Conservation (phyloP, 1,140 invertebrate genomes). For the Physella acuta region DNA sequence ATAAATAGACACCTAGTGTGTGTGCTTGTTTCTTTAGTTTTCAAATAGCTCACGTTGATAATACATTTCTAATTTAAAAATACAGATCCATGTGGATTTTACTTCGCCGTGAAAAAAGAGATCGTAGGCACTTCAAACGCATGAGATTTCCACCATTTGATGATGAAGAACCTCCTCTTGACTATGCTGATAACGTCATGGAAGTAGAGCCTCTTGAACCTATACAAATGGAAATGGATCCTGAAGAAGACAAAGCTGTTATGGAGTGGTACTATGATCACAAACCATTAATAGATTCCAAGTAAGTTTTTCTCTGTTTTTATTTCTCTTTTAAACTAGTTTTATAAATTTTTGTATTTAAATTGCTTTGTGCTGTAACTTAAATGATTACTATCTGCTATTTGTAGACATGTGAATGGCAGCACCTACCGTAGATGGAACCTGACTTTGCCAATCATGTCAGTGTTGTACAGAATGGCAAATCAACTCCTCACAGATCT, state of each 20-base stretch:
- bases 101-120: conserved; percentile 98
- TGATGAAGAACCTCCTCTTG: conserved; percentile 98
- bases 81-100: conserved; percentile 99
- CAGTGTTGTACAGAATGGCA: conserved; percentile 93
- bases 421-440: conserved; percentile 96
- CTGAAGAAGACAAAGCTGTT: conserved; percentile 89
- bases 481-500: conserved; percentile 98
- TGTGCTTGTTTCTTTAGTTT: no score
- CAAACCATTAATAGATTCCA: conserved; percentile 89
- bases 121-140: conserved; percentile 97
- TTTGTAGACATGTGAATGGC: conserved; percentile 87
- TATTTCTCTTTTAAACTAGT: not conserved
- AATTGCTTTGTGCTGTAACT: not conserved
- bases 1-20: no score
- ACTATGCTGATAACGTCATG: conserved; percentile 98
- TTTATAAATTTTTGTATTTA: not conserved
- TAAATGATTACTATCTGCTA: no score
- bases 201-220: conserved; percentile 99
- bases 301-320: conserved; percentile 52
- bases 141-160: conserved; percentile 99
- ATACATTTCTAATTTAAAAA: no score
- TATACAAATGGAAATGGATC: conserved; percentile 97
- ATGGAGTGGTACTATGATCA: conserved; percentile 97
- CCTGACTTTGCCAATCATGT: conserved; percentile 92
- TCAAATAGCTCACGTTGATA: no score